Base-by-base conservation (phyloP, 2,888 invertebrate genomes). In the Cataglyphis rosenhaueri region DNA sequence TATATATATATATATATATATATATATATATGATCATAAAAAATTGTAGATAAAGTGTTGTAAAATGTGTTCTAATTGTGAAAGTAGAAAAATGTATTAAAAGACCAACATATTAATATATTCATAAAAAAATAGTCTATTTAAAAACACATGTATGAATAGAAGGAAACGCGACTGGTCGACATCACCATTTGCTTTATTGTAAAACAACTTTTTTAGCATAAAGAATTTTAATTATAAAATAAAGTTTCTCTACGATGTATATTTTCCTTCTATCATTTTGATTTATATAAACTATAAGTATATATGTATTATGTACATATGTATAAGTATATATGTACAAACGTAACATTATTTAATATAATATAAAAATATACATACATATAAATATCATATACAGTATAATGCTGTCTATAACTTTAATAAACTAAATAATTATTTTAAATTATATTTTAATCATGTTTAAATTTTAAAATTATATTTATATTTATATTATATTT, bases 121-220 rank as follows among this genome's bases (percentile, higher is more conserved):
- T 79, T 82, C 66, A 85, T 76, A 64, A 57, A 52, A 12, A 21
- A 15, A 25, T 66, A 62, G 29, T 59, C 25, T 71, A 73, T 78
- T 1, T 65, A 64, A 48, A 44, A 15, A 59, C n/a, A 52, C 8
- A 52, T 48, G 48, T 44, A 57, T 25, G 10, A 66, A 25, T 68
- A 62, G 41, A 41, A 48, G 41, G 61, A 66, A 66, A 44, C 1
- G 3, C n/a, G 38, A 38, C 70, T 57, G 68, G 10, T 76, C 70
- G 79, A 84, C 79, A 84, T 44, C 55, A 68, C 21, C 21, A 29
- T 65, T 55, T 65, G n/a, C 3, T 32, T 78, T 25, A 10, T 76
- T 71, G 29, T 44, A 75, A 78, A 81, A 76, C 52, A 62, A 48
- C 9, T 70, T 76, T 48, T 48, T 48, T 6, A 48, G n/a, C n/a